phyloP scores from a whole-genome alignment of 2,888 invertebrate genomes.

The Pristionchus arcanus region DNA sequence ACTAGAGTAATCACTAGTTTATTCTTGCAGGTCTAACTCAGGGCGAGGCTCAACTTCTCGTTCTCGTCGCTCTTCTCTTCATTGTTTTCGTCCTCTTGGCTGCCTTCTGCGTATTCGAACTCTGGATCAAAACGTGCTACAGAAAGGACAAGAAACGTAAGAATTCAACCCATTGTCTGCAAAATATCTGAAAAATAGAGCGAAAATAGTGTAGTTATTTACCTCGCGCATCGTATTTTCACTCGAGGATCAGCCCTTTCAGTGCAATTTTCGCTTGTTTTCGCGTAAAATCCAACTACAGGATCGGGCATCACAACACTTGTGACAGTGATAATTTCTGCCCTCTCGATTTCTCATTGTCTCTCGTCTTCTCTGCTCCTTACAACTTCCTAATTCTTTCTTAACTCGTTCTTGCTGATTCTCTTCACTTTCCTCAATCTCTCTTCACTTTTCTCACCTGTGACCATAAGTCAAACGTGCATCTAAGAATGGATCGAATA shows the following conservation, averaged over 20 bases:
- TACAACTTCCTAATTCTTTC: not conserved
- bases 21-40: slow-evolving; percentile 43
- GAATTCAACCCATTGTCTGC: not conserved
- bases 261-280: slow-evolving; percentile 8
- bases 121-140: slow-evolving; percentile 45
- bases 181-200: not conserved
- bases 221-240: not conserved
- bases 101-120: slow-evolving; percentile 55
- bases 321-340: not conserved
- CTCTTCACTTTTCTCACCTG: not conserved
- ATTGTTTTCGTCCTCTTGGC: slow-evolving; percentile 46
- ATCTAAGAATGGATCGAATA: not conserved
- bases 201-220: not conserved
- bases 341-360: not conserved
- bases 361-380: not conserved
- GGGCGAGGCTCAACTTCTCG: slow-evolving; percentile 53
- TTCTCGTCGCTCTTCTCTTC: slow-evolving; percentile 36
- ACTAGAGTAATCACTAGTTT: not conserved
- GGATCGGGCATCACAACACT: slow-evolving; percentile 3
- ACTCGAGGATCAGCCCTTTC: not conserved
- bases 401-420: not conserved
- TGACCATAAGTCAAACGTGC: slow-evolving; percentile 1
- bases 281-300: not conserved
- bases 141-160: slow-evolving; percentile 49
- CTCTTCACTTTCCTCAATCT: not conserved